phyloP scores from a whole-genome alignment of 1,140 invertebrate genomes.

The roundworm (Caenorhabditis elegans) region WBcel235 BX284603.4:6791501-6792000 shows the following conservation, averaged over 20 bases:
- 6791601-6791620: slow-evolving; percentile 35
- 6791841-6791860: slow-evolving; percentile 24
- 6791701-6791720: slow-evolving; percentile 41
- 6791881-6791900: slow-evolving; percentile 39
- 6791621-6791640: slow-evolving; percentile 51
- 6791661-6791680: slow-evolving; percentile 50
- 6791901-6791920: slow-evolving; percentile 30
- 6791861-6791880: slow-evolving; percentile 39
- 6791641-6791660: slow-evolving; percentile 61
- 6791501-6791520: slow-evolving; percentile 42
- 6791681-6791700: slow-evolving; percentile 24
- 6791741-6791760: slow-evolving; percentile 56
- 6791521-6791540: slow-evolving; percentile 65
- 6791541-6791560: slow-evolving; percentile 53
- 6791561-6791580: slow-evolving; percentile 23
- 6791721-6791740: slow-evolving; percentile 54
- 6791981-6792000: slow-evolving; percentile 58
- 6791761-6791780: slow-evolving; percentile 60
- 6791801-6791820: too few relatives aligned
- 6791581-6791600: slow-evolving; percentile 47
- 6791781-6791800: slow-evolving; percentile 56
- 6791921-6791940: slow-evolving; percentile 33
- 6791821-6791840: slow-evolving; percentile 36
- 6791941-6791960: slow-evolving; percentile 58
- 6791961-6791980: slow-evolving; percentile 61